A percentile compares a stretch with the other conserved stretches of the same genome.
Conservation (phyloP, 2,888 invertebrate genomes). For the Liodrosophila aerea region DNA sequence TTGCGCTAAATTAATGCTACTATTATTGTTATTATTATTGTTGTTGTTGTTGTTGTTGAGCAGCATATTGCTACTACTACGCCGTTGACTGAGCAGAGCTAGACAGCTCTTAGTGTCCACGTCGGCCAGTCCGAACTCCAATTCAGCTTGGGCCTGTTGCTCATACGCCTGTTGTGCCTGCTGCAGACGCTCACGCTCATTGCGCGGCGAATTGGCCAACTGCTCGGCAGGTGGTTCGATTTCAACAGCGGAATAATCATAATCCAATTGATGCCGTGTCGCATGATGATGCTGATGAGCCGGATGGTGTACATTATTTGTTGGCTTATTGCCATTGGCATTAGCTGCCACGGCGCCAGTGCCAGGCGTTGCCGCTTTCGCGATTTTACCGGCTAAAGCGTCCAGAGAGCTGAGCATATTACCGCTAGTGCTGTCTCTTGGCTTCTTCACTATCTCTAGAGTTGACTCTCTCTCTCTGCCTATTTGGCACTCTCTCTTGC, state of each 20-base stretch:
- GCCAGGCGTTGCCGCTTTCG: slow-evolving; percentile 86
- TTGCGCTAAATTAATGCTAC: slow-evolving; percentile 61
- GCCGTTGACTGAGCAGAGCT: slow-evolving; percentile 49
- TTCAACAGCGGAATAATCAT: slow-evolving; percentile 69
- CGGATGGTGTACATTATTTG: slow-evolving; percentile 54
- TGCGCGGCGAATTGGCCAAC: slow-evolving; percentile 66
- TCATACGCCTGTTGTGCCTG: slow-evolving; percentile 70
- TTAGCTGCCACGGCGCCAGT: slow-evolving; percentile 79
- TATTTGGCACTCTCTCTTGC: neutral
- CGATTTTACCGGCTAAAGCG: slow-evolving; percentile 94
- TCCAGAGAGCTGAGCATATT: slow-evolving; percentile 91
- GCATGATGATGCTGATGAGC: slow-evolving; percentile 58
- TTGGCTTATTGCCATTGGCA: slow-evolving; percentile 75
- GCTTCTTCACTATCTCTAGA: neutral
- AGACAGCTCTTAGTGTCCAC: slow-evolving; percentile 60
- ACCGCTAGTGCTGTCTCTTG: neutral
- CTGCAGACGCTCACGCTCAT: slow-evolving; percentile 58
- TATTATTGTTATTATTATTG: slow-evolving; percentile 32
- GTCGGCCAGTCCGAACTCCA: slow-evolving; percentile 72
- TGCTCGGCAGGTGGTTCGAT: slow-evolving; percentile 67
- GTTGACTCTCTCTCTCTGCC: neutral
- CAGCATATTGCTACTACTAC: slow-evolving; percentile 46
- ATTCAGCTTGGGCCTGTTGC: slow-evolving; percentile 66
- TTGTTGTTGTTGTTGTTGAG: slow-evolving; percentile 69
- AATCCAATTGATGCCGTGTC: slow-evolving; percentile 65